Evolutionary conservation across 2,888 invertebrate genomes (phyloP), one percentile per base, ranked within the genome.

Genomic region (Nymphalis urticae): DNA sequence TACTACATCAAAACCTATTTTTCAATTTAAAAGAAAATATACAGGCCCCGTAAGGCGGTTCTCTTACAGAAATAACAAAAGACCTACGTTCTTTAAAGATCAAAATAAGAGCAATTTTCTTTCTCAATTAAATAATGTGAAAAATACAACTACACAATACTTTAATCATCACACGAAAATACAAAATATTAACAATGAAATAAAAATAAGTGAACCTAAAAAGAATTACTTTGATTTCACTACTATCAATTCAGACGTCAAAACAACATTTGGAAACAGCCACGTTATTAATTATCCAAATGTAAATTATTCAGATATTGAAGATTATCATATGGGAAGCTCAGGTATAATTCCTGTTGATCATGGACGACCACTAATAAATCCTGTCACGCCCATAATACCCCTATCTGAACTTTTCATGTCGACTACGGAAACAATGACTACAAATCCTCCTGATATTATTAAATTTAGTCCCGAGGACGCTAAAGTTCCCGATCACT

Each of bases 311-410:
- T 81, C 85, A 17, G 81, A 84, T 75, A 86, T 92, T 7, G 89
- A 90, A 82, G 90, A 92, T 72, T 84, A 82, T 63, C 90, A 92
- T 64, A 76, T 82, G 7, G 92, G 91, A 4, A 92, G 92, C 77
- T 92, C 92, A 3, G 92, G 92, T 0, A 77, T 91, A 21, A 83
- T 92, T 72, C 84, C 88, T 13, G 72, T 89, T 24, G 80, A 83
- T 68, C 70, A 76, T n/a, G 75, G 79, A 72, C 76, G 76, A 0
- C 62, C 76, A n/a, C 68, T 73, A 24, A 70, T 74, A 16, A 75
- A 77, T 13, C 75, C 80, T 9, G 69, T 77, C 0, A 79, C 83
- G 16, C 81, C 83, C 1, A 74, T 77, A 10, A 42, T 76, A 60
- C 80, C 87, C 82, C 82, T 69, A 83, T 85, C 36, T 75, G 80